phyloP scores from a whole-genome alignment of 2,113 vertebrate species.

The Embiotoca jacksoni region DNA sequence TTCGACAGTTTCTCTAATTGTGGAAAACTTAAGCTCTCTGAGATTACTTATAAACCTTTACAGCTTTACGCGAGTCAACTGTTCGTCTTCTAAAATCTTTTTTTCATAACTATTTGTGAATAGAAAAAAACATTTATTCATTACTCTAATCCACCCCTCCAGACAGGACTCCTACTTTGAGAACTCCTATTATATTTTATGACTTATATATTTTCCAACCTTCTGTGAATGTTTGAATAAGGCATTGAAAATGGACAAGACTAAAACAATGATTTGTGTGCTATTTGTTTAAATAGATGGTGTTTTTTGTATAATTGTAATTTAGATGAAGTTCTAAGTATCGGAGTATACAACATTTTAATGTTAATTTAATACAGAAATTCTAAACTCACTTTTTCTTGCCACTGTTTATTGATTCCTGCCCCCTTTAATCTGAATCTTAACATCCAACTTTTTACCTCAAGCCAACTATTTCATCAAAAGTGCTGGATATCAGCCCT shows the following conservation, averaged over 20 bases:
- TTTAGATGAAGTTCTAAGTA: neutral
- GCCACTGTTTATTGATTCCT: no score
- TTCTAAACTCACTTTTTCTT: no score
- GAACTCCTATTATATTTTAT: neutral
- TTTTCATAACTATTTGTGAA: no score
- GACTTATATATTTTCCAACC: neutral
- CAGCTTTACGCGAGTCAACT: neutral
- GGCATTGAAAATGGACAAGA: neutral
- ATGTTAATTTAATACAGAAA: neutral
- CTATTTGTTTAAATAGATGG: neutral
- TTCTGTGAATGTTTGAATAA: neutral
- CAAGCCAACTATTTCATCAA: neutral
- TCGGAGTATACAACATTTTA: no score
- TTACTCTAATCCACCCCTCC: neutral
- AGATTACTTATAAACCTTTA: neutral
- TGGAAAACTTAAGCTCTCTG: neutral
- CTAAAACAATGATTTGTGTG: neutral
- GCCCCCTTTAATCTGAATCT: neutral
- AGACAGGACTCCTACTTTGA: neutral
- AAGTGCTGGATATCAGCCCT: neutral
- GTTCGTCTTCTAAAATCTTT: no score
- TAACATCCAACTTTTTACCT: neutral
- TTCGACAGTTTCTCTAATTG: no score
- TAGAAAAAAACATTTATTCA: no score
- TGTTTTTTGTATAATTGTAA: neutral